Evolutionary conservation across 2,113 vertebrate genomes (phyloP).

Genomic region (Clarias magur): DNA sequence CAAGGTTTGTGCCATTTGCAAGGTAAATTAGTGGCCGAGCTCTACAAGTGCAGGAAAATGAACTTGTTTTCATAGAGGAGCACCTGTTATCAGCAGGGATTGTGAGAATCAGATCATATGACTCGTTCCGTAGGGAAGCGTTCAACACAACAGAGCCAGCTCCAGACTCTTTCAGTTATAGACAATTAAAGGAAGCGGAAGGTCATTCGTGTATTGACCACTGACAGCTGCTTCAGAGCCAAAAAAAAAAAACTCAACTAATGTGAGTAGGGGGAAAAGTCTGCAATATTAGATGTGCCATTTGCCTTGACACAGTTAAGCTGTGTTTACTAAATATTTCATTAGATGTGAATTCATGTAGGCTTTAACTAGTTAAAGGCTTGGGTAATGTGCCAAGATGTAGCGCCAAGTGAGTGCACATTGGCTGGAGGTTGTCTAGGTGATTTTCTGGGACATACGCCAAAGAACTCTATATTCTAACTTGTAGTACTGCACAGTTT

Average conservation of each 20-base stretch:
- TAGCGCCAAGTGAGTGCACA: neutral
- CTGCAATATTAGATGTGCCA: neutral
- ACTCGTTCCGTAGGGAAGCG: neutral
- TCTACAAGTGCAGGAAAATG: conserved; percentile 7
- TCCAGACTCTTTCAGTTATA: conserved; percentile 8
- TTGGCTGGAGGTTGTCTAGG: neutral
- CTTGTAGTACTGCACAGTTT: neutral
- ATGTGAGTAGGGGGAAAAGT: neutral
- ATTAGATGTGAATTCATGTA: neutral
- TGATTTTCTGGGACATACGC: conserved; percentile 6
- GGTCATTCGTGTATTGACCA: neutral
- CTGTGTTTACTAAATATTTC: neutral
- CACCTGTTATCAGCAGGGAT: neutral
- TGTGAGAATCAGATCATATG: conserved; percentile 34
- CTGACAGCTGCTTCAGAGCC: neutral
- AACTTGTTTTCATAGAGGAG: conserved; percentile 13
- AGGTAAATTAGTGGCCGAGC: neutral
- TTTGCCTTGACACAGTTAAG: neutral
- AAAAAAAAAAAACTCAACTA: neutral
- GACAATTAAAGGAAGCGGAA: conserved; percentile 30
- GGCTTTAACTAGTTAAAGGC: neutral
- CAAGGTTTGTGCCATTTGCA: neutral
- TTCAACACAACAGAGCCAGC: conserved; percentile 18
- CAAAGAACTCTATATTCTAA: neutral
- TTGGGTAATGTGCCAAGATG: neutral